A percentile compares a stretch with the other conserved stretches of the same genome.
phyloP scores from a whole-genome alignment of 1,140 invertebrate genomes.

The Ooceraea biroi region DNA sequence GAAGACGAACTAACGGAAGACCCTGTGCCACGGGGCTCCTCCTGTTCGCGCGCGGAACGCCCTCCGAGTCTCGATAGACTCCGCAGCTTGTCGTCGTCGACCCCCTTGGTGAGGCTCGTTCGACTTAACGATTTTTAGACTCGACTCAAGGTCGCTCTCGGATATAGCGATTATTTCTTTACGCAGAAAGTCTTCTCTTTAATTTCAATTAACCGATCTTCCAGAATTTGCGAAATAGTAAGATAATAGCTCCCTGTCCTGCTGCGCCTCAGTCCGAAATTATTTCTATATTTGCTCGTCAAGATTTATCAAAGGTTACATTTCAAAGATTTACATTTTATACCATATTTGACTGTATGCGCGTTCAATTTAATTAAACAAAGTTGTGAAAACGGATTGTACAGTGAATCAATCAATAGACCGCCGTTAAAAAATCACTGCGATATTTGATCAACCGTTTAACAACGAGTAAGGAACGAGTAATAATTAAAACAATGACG shows the following conservation, averaged over 20 bases:
- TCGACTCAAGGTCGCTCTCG: slow-evolving; percentile 1
- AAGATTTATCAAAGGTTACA: too few species aligned
- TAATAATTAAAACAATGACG: background rate
- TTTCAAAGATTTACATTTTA: background rate
- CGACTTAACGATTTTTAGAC: slow-evolving; percentile 76
- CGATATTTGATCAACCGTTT: background rate
- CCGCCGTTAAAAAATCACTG: background rate
- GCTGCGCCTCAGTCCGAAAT: too few species aligned
- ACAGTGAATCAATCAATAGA: background rate
- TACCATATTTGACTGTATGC: background rate
- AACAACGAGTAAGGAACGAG: background rate
- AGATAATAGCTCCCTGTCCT: too few species aligned
- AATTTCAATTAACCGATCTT: too few species aligned
- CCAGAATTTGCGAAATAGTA: too few species aligned
- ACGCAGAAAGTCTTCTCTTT: background rate
- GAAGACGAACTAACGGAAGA: slow-evolving; percentile 86
- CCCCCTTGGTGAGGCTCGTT: slow-evolving; percentile 46
- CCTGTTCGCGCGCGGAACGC: slow-evolving; percentile 43
- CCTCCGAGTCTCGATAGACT: slow-evolving; percentile 51
- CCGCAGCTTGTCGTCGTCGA: slow-evolving; percentile 69
- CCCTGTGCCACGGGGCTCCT: slow-evolving; percentile 65
- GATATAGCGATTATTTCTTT: slow-evolving; percentile 6
- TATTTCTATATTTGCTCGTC: too few species aligned
- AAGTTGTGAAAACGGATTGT: background rate
- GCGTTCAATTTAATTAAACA: background rate